phyloP scores from a whole-genome alignment of 2,888 invertebrate species.

The Luperina testacea region DNA sequence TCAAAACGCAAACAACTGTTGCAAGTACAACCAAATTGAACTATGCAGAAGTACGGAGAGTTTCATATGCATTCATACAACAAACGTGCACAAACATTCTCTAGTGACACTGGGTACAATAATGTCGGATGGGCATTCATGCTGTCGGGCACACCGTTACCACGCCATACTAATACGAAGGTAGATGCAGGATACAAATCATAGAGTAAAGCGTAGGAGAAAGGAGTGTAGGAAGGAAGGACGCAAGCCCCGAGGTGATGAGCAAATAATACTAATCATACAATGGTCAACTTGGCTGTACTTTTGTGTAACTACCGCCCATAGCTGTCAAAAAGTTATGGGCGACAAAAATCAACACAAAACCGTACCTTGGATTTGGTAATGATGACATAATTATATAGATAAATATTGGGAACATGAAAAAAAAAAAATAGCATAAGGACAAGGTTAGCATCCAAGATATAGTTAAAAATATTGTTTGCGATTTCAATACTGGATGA shows the following conservation, averaged over 20 bases:
- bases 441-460: constrained; percentile 65
- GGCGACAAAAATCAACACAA: constrained; percentile 52
- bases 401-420: constrained; percentile 14
- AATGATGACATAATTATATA: constrained; percentile 13
- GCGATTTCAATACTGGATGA: constrained; percentile 73
- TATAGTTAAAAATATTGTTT: constrained; percentile 70
- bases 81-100: constrained; percentile 49
- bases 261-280: constrained; percentile 74
- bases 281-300: constrained; percentile 86
- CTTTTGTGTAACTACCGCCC: constrained; percentile 72
- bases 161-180: constrained; percentile 74
- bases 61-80: constrained; percentile 59
- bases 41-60: constrained; percentile 63
- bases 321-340: constrained; percentile 49
- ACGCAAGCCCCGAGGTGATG: constrained; percentile 83
- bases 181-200: constrained; percentile 80
- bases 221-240: constrained; percentile 71
- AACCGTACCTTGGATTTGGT: constrained; percentile 67
- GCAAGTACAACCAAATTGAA: constrained; percentile 88
- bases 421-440: constrained; percentile 18
- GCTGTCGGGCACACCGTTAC: constrained; percentile 63
- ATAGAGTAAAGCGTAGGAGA: constrained; percentile 72
- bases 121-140: constrained; percentile 52
- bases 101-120: constrained; percentile 13
- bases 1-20: constrained; percentile 82